Evolutionary conservation across 2,888 invertebrate species (phyloP), one percentile per base, ranked within the genome.

Genomic region (Agrotis puta): DNA sequence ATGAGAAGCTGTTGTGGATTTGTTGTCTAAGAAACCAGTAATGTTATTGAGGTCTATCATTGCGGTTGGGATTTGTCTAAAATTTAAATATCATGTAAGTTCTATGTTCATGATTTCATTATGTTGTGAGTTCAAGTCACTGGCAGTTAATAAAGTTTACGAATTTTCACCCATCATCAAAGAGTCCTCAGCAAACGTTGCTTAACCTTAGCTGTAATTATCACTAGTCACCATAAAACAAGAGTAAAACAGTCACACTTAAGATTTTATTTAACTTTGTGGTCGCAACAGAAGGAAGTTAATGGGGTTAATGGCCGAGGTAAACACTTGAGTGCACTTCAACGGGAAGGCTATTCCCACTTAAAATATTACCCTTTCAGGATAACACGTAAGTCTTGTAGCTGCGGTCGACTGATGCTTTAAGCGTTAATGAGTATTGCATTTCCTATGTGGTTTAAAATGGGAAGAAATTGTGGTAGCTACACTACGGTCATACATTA

Each of bases 341-440:
- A 80, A 78, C 81, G 84, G 85, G 85, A 83, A 86, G 86, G 92
- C 92, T 92, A 92, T 93, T 93, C 92, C 86, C 91, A 89, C 88
- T 92, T 93, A 93, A 94, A 94, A 93, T 94, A 94, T 94, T 92
- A 93, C 94, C 94, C 94, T 94, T 94, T 94, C 90, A 94, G 92
- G 91, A 91, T 91, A 92, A 92, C 90, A 91, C 89, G 90, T 91
- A 88, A 90, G 88, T 89, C 89, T 85, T 58, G 73, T 51, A 79
- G 84, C 85, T 87, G 85, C 75, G 86, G 84, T 76, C 80, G 87
- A 89, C 84, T 88, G 89, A 89, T 91, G 89, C 88, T 89, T 87
- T 83, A 80, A 83, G 87, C 82, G 81, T 83, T 90, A 86, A 81
- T 81, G 76, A 81, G 77, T 74, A 73, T 65, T 54, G 45, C 53